These are phyloP conservation scores for Cichladusa arquata DNA, from an alignment of 2,113 vertebrate genomes.

Conservation along the genomic window DNA sequence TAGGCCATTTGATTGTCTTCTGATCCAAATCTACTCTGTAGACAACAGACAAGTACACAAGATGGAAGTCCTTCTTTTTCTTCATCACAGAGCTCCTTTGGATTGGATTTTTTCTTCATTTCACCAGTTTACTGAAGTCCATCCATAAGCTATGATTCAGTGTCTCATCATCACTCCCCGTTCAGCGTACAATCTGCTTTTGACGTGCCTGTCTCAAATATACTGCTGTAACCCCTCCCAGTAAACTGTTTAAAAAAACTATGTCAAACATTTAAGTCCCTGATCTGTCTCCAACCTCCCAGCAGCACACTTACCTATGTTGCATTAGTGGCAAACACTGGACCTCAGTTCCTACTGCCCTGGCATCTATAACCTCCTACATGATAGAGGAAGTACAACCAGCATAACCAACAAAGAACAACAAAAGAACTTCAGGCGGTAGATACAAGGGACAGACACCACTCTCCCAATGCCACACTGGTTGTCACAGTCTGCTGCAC, in stretches of 20 bases:
- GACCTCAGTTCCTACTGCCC: too few species aligned
- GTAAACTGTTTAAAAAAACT: not conserved
- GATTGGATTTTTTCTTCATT: not conserved
- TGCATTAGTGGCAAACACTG: too few species aligned
- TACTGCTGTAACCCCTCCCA: not conserved
- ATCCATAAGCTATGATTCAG: not conserved
- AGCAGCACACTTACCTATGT: too few species aligned
- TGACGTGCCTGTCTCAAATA: not conserved
- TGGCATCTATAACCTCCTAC: not conserved
- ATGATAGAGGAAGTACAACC: not conserved
- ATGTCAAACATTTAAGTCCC: not conserved
- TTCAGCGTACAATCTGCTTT: not conserved
- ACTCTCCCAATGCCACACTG: not conserved
- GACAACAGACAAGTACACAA: not conserved
- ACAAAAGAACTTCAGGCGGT: not conserved
- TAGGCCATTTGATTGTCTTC: not conserved
- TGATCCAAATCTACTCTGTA: not conserved
- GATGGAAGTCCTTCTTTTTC: not conserved
- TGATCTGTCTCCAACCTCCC: too few species aligned
- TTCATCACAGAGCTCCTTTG: not conserved
- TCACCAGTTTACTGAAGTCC: not conserved
- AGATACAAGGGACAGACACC: not conserved
- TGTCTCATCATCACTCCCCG: not conserved
- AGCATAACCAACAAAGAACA: not conserved
- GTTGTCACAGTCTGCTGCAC: not conserved